phyloP scores from a whole-genome alignment of 2,797 vertebrate species.

The Perodicticus potto region DNA sequence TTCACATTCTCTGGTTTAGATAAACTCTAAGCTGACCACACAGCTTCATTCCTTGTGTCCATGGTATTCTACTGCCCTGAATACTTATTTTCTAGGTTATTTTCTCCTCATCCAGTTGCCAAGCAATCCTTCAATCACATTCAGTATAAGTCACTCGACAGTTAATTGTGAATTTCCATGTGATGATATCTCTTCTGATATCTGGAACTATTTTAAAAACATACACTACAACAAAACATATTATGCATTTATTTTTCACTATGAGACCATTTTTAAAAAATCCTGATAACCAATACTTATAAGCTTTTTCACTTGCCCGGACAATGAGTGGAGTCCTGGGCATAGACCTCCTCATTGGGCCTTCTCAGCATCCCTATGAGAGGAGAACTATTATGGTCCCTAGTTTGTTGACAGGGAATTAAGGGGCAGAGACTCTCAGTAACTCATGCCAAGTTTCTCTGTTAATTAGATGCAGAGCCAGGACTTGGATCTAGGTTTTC shows the following conservation, averaged over 20 bases:
- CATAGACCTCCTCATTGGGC: neutral
- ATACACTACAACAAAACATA: neutral
- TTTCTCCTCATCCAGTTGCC: neutral
- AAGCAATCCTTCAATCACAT: neutral
- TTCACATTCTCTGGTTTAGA: neutral
- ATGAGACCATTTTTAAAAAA: neutral
- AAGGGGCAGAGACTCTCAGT: neutral
- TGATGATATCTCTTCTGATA: neutral
- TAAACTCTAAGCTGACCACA: neutral
- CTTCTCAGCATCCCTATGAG: neutral
- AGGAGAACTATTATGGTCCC: neutral
- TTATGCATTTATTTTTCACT: neutral
- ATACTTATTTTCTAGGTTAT: neutral
- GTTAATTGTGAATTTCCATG: neutral
- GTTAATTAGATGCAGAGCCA: neutral
- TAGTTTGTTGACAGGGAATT: neutral
- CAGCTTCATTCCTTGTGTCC: neutral
- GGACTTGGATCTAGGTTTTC: neutral
- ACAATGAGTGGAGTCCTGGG: neutral
- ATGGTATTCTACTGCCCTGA: neutral
- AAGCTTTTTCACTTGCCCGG: neutral
- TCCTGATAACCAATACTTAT: neutral
- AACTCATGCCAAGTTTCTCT: neutral
- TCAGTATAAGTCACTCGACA: neutral
- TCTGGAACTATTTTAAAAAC: neutral